Evolutionary conservation across 1,140 invertebrate genomes (phyloP), one percentile per base, ranked within the genome.

Genomic region (Theocolax elegans): DNA sequence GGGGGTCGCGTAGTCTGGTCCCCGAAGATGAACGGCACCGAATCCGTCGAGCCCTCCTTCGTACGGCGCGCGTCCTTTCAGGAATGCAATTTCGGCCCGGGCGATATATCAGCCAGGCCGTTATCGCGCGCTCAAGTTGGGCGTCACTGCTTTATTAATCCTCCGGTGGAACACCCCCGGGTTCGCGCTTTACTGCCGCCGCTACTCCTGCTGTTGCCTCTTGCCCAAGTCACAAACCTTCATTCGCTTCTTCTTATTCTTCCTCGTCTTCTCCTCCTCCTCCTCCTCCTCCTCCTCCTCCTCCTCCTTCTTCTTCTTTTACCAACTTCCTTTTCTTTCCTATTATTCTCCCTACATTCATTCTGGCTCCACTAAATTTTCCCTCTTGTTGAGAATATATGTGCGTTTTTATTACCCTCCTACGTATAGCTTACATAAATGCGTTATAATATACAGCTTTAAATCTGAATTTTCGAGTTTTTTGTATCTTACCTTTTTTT

Each of bases 121-220:
- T 62, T 59, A 48, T 51, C 38, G 66, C 59, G 67, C 25, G 42
- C 67, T 58, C 62, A 23, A 67, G 25, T 74, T 75, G 73, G 65
- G 63, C 71, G 63, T 64, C 76, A 74, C 74, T 76, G 75, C 70
- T 76, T 77, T 78, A 76, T 76, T 76, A 78, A 76, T 78, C 76
- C 72, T 68, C 60, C 49, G 63, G 66, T 67, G 73, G 71, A n/a
- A n/a, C n/a, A n/a, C 62, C 72, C 58, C 66, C 49, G 63, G 64
- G 72, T 71, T 75, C 21, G 17, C 17, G 21, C 48, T 75, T 72
- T 67, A 56, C 68, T 67, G 69, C 70, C 51, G 58, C 38, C 72
- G 60, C 66, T 62, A 42, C 68, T 64, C 66, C 27, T 66, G 42
- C 54, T 17, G 29, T 21, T 40, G 7, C 21, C 48, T 25, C 48